Evolutionary conservation across 2,797 vertebrate species (phyloP).

Genomic region (Acipenser oxyrinchus): DNA sequence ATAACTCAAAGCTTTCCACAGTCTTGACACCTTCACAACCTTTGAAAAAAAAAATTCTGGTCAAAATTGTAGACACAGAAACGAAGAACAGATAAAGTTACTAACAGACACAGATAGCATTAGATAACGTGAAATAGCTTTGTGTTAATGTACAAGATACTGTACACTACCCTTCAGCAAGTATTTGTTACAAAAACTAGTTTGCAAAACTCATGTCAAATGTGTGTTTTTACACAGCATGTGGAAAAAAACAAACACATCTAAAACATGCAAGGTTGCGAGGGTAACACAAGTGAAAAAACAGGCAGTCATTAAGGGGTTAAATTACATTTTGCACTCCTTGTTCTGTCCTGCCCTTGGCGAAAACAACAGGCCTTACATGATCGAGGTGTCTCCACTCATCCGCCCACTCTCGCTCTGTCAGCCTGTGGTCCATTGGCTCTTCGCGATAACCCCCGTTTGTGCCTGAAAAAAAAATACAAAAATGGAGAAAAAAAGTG

Average conservation of each 20-base stretch:
- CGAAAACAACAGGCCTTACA: constrained; percentile 57
- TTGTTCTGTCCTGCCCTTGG: background rate
- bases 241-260: background rate
- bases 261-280: background rate
- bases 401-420: constrained; percentile 96
- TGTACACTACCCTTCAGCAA: no score
- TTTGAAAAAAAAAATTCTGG: no score
- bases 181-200: no score
- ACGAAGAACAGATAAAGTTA: no score
- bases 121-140: no score
- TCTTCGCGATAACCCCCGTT: constrained; percentile 93
- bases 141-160: no score
- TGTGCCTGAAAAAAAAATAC: constrained; percentile 58
- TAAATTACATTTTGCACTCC: background rate
- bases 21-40: no score
- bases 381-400: constrained; percentile 98
- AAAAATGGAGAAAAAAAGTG: background rate
- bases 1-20: no score
- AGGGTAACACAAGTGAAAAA: constrained; percentile 8
- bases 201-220: no score
- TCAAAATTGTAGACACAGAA: no score
- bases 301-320: background rate
- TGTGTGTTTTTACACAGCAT: no score
- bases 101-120: no score
- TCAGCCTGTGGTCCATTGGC: constrained; percentile 92